These are phyloP conservation scores for Scaptomyza tumidula DNA, from an alignment of 2,888 invertebrate genomes.

Conservation along the genomic window DNA sequence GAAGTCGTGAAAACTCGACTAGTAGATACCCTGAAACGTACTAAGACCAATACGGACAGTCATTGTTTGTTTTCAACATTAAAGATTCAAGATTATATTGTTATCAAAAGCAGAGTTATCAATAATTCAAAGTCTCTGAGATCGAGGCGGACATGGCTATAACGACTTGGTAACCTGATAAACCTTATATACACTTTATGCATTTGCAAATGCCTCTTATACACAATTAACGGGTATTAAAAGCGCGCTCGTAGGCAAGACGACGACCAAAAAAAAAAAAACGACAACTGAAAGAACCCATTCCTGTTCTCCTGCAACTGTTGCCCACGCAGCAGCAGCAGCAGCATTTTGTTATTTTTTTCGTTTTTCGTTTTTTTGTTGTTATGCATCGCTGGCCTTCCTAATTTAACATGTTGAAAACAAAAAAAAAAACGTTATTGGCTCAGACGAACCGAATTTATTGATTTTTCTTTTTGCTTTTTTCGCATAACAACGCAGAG, in stretches of 20 bases:
- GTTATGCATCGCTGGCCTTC: conserved; percentile 6
- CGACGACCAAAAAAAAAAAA: conserved; percentile 11
- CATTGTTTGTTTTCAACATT: no score
- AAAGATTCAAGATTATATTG: no score
- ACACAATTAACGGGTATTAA: background rate
- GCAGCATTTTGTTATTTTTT: background rate
- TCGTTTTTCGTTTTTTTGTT: background rate
- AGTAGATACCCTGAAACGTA: no score
- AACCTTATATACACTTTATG: no score
- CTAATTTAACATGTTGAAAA: conserved; percentile 27
- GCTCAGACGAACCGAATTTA: conserved; percentile 39
- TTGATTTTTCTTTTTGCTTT: conserved; percentile 33
- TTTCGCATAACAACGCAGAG: no score
- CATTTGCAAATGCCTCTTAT: no score
- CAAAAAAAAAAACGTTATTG: conserved; percentile 22
- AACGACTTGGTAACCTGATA: no score
- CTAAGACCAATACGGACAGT: no score
- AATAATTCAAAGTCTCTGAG: no score
- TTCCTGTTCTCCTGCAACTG: conserved; percentile 21
- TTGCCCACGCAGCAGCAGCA: conserved; percentile 11
- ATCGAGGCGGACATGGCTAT: no score
- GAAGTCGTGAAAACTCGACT: no score
- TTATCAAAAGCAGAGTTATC: no score
- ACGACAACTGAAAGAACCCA: conserved; percentile 23
- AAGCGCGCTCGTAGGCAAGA: conserved; percentile 39